Evolutionary conservation across 1,140 invertebrate genomes (phyloP), one percentile per base, ranked within the genome.

Genomic region (Hycleus cichorii): DNA sequence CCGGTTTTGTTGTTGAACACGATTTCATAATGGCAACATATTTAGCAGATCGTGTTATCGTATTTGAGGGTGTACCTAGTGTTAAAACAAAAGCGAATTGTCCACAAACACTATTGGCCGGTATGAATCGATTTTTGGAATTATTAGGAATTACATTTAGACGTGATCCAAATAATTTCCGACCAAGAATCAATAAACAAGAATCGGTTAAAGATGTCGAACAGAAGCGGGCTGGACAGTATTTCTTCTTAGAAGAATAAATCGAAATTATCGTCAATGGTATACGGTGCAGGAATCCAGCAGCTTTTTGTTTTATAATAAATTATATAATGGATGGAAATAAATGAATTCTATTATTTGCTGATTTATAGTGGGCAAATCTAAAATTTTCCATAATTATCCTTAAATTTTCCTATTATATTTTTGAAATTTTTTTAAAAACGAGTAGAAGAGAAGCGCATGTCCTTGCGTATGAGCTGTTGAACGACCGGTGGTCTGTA

Each of bases 11-110:
- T 27, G 97, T 99, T 0, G 97, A 99, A 83, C 97, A 99, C 85
- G 97, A 99, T 83, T 99, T 99, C 71, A 99, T 99, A 52, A 99
- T 99, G 97, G 95, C 96, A 2, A 99, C 97, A 0, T 99, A 99
- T 77, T 80, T 99, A 42, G 95, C 97, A 10, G 97, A 99, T 77
- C 82, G 97, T 49, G 97, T 99, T 0, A 97, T 99, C 67, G 96
- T 99, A 18, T 98, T 99, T 76, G 96, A 98, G 73, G 97, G 97
- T 40, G 75, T 74, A 49, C 96, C 97, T 1, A 97, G 94, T 0
- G 80, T 96, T 2, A 72, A 86, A 43, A 95, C 96, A 3, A 85
- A 80, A 0, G 97, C 97, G 1, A 92, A 95, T 68, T 82, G 88
- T 11, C 97, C 97, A 0, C 95, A 98, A 76, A 93, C 90, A 3